Conservation (phyloP, 2,797 vertebrate species). For the Microctenopoma stevenorrisi region DNA sequence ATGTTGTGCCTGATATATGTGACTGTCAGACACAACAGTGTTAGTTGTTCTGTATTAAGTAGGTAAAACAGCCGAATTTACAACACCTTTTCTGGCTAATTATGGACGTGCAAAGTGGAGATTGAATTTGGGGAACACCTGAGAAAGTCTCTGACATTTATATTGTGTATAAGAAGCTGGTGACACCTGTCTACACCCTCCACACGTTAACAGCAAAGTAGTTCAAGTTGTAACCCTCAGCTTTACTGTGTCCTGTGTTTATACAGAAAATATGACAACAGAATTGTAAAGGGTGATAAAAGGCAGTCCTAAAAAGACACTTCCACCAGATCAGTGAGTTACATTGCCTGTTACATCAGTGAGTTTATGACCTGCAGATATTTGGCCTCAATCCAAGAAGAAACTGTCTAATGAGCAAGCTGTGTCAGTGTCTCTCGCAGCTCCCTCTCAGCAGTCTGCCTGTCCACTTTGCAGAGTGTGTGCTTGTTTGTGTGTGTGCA, state of each 20-base stretch:
- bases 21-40: too few relatives aligned
- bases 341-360: conserved; percentile 72
- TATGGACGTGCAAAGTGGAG: not conserved
- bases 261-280: conserved; percentile 24
- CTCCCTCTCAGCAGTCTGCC: conserved; percentile 73
- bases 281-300: conserved; percentile 46
- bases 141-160: not conserved
- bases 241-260: conserved; percentile 7
- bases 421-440: conserved; percentile 72
- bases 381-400: conserved; percentile 77
- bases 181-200: not conserved
- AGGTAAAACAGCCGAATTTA: too few relatives aligned
- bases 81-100: not conserved
- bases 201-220: not conserved
- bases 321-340: conserved; percentile 60
- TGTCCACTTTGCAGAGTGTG: conserved; percentile 44
- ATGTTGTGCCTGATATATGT: too few relatives aligned
- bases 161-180: not conserved
- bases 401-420: conserved; percentile 81
- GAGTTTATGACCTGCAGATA: conserved; percentile 78
- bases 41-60: too few relatives aligned
- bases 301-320: conserved; percentile 44
- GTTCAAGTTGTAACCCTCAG: not conserved
- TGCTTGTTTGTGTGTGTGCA: conserved; percentile 38
- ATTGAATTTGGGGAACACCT: not conserved